These are phyloP conservation scores for Scaptomyza montana DNA, from an alignment of 1,140 invertebrate species.

Conservation along the genomic window DNA sequence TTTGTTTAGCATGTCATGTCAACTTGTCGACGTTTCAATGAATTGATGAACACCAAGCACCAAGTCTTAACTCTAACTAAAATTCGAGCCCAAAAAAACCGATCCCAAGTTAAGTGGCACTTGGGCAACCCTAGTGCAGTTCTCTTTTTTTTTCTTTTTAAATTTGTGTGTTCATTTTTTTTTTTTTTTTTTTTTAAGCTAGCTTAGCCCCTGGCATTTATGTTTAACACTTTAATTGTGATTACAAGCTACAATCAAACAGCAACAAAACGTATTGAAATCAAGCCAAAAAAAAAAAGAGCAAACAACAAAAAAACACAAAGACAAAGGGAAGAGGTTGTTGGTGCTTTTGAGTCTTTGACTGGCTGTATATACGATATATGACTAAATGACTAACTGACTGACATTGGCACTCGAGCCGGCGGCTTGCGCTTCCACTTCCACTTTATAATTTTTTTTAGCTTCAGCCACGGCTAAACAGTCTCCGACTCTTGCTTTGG, in stretches of 20 bases:
- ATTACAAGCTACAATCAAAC: constrained; percentile 79
- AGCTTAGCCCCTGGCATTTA: constrained; percentile 73
- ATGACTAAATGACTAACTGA: constrained; percentile 53
- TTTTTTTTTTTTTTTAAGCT: constrained; percentile 50
- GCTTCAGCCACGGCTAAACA: background rate
- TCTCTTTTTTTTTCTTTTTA: constrained; percentile 3
- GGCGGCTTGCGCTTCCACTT: constrained; percentile 43
- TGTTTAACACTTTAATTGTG: constrained; percentile 82
- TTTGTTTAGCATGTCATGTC: constrained; percentile 54
- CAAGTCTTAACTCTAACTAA: too few species aligned
- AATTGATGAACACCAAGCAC: constrained; percentile 62
- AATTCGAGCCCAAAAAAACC: constrained; percentile 21
- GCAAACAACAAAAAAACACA: constrained; percentile 7
- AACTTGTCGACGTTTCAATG: constrained; percentile 62
- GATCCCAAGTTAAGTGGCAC: constrained; percentile 51
- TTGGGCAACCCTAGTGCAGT: constrained; percentile 62
- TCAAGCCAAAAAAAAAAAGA: constrained; percentile 1
- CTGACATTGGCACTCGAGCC: constrained; percentile 70
- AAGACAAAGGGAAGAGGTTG: constrained; percentile 37
- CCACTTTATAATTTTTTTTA: background rate
- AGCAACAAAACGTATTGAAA: constrained; percentile 41
- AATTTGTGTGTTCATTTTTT: constrained; percentile 39
- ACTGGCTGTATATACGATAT: constrained; percentile 26
- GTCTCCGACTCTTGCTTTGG: constrained; percentile 26
- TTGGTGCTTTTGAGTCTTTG: constrained; percentile 15